Percentiles rank a stretch among this genome's conserved stretches.
These are phyloP conservation scores for Apostichopus japonicus DNA, from an alignment of 35 echinoderm and acorn worm genomes.

Conservation along the genomic window DNA sequence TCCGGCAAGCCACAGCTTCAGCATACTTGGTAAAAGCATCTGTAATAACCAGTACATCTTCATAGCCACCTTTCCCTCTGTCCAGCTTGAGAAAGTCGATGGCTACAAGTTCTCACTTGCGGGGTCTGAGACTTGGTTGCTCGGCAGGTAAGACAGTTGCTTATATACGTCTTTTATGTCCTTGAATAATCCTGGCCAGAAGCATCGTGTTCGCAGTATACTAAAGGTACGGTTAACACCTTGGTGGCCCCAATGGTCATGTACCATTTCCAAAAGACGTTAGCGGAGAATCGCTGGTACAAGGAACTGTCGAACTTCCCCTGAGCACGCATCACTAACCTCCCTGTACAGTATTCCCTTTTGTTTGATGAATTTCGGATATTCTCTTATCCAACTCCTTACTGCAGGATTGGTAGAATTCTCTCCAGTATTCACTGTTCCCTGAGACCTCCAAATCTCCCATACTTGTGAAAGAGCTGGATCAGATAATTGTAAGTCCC, in stretches of 20 bases:
- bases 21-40: constrained; percentile 66
- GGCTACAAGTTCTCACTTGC: constrained; percentile 38
- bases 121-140: constrained; percentile 51
- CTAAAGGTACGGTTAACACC: background rate
- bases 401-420: background rate
- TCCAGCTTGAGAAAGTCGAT: constrained; percentile 63
- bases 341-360: too few relatives aligned
- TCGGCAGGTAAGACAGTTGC: constrained; percentile 44
- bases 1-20: constrained; percentile 39
- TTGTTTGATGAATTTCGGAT: too few relatives aligned
- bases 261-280: background rate
- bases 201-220: background rate
- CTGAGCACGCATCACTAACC: background rate
- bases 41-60: constrained; percentile 68
- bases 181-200: constrained; percentile 2
- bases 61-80: constrained; percentile 25
- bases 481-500: background rate
- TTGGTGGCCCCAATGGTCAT: background rate
- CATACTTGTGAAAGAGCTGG: background rate
- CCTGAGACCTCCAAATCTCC: background rate
- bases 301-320: background rate
- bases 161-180: background rate
- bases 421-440: background rate
- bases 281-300: background rate
- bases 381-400: background rate